Evolutionary conservation across 2,888 invertebrate genomes (phyloP).

Genomic region (Chrysomela aeneicollis): DNA sequence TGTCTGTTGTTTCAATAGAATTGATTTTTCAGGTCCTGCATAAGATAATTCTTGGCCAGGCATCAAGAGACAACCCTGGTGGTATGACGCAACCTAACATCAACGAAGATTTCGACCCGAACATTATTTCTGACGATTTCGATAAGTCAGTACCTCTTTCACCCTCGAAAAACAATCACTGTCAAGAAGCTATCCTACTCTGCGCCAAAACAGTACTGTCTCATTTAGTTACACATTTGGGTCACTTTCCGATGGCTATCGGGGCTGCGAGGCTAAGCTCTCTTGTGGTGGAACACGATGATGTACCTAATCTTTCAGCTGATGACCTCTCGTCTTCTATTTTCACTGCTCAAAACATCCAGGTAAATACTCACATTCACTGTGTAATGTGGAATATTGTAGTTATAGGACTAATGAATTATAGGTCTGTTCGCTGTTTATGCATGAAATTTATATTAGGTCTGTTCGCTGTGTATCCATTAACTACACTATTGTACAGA

Average conservation of each 20-base stretch:
- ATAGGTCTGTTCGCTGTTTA: too few relatives aligned
- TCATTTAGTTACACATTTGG: slow-evolving; percentile 90
- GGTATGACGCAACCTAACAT: slow-evolving; percentile 65
- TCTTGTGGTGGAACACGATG: slow-evolving; percentile 91
- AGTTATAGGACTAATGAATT: too few relatives aligned
- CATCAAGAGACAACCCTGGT: slow-evolving; percentile 62
- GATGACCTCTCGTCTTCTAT: slow-evolving; percentile 84
- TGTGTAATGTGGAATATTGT: too few relatives aligned
- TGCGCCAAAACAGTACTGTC: slow-evolving; percentile 71
- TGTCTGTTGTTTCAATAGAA: too few relatives aligned
- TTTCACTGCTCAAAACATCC: slow-evolving; percentile 83
- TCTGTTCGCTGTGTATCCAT: too few relatives aligned
- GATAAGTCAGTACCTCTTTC: slow-evolving; percentile 61
- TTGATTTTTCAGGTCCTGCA: slow-evolving; percentile 64
- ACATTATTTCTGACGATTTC: slow-evolving; percentile 75
- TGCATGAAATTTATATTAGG: too few relatives aligned
- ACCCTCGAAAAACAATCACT: slow-evolving; percentile 63
- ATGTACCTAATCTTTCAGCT: slow-evolving; percentile 74
- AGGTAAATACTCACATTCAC: slow-evolving; percentile 64
- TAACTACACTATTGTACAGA: too few relatives aligned
- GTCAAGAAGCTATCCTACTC: slow-evolving; percentile 66
- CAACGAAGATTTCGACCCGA: slow-evolving; percentile 77
- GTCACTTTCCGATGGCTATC: slow-evolving; percentile 93
- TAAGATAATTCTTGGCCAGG: slow-evolving; percentile 67
- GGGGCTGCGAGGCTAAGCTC: slow-evolving; percentile 90